phyloP scores from a whole-genome alignment of 2,797 vertebrate species.

The Sternarchorhynchus goeldii region DNA sequence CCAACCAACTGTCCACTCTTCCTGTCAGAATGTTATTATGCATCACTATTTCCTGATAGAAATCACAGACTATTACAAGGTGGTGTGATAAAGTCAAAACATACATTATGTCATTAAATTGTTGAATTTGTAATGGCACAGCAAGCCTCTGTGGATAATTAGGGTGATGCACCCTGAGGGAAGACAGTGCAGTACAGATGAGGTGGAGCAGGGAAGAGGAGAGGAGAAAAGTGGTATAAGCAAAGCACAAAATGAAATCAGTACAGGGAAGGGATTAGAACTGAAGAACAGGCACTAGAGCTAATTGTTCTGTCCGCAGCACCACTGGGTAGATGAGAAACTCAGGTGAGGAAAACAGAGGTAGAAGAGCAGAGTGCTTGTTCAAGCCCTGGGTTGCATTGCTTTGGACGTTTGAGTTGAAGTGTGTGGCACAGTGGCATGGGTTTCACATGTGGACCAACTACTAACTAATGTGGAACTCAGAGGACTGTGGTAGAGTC shows the following conservation, averaged over 20 bases:
- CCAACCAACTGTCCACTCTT: slow-evolving; percentile 37
- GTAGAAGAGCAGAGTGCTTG: slow-evolving; percentile 68
- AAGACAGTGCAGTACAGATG: no score
- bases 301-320: no score
- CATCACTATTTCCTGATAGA: not conserved
- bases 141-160: no score
- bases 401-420: not conserved
- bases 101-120: slow-evolving; percentile 1
- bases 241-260: no score
- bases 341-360: slow-evolving; percentile 56
- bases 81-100: not conserved
- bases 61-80: not conserved
- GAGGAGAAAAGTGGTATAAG: no score
- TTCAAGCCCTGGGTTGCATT: no score
- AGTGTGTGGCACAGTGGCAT: slow-evolving; percentile 12
- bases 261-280: no score
- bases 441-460: slow-evolving; percentile 76
- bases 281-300: no score
- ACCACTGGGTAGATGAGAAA: no score
- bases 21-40: slow-evolving; percentile 14
- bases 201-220: no score
- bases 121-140: not conserved
- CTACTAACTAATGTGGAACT: slow-evolving; percentile 82
- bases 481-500: slow-evolving; percentile 80
- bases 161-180: no score